Percentiles rank a stretch among this genome's conserved stretches.
Conservation (phyloP, 2,888 invertebrate genomes). For the Coenonympha arcania region DNA sequence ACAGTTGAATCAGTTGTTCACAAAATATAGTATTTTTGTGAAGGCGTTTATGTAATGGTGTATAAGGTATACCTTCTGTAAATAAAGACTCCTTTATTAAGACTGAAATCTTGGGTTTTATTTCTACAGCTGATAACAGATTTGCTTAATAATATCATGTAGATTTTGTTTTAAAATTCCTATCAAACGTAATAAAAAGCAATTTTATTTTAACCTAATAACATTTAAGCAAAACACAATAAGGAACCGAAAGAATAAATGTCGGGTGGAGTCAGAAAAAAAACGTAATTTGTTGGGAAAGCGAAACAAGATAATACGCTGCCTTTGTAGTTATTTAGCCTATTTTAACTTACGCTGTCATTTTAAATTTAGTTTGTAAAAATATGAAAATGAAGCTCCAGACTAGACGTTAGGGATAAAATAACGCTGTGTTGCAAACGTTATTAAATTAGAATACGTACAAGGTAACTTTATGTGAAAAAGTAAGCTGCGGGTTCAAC, state of each 20-base stretch:
- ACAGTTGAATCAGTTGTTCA: too few relatives aligned
- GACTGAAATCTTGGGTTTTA: too few relatives aligned
- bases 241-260: background rate
- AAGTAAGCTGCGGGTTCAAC: background rate
- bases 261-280: background rate
- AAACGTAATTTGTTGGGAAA: slow-evolving; percentile 2
- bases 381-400: slow-evolving; percentile 4
- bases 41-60: too few relatives aligned
- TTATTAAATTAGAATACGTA: slow-evolving; percentile 3
- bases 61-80: too few relatives aligned
- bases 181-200: background rate
- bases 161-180: background rate
- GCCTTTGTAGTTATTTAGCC: slow-evolving; percentile 9
- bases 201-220: background rate
- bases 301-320: slow-evolving; percentile 5
- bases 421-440: background rate
- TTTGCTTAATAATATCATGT: background rate
- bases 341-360: slow-evolving; percentile 9
- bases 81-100: too few relatives aligned
- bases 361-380: slow-evolving; percentile 9
- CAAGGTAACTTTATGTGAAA: background rate
- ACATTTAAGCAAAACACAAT: background rate
- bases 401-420: slow-evolving; percentile 3
- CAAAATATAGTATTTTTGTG: too few relatives aligned
- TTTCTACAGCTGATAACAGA: too few relatives aligned